A percentile compares a stretch with the other conserved stretches of the same genome.
phyloP scores from a whole-genome alignment of 2,797 vertebrate species.

The Euthynnus affinis region DNA sequence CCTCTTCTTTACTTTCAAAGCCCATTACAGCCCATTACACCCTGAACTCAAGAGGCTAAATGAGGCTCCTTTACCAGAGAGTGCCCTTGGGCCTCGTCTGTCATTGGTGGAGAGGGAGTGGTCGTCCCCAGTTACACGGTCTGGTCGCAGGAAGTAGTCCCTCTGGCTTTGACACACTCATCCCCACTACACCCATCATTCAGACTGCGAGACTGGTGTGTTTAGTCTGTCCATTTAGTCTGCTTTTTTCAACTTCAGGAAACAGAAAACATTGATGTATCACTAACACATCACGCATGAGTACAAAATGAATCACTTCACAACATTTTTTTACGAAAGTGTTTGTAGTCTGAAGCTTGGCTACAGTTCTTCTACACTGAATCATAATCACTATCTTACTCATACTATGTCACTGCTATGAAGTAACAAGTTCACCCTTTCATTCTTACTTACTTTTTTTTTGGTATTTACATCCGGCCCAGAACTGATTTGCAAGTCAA shows the following conservation, averaged over 20 bases:
- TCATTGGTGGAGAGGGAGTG: constrained; percentile 58
- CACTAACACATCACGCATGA: not conserved
- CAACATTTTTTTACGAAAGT: not conserved
- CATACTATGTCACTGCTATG: no score
- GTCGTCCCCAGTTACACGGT: constrained; percentile 49
- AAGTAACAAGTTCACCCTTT: not conserved
- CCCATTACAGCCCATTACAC: constrained; percentile 47
- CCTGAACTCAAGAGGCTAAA: constrained; percentile 57
- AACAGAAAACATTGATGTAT: not conserved
- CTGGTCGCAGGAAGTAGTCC: constrained; percentile 33
- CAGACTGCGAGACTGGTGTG: not conserved
- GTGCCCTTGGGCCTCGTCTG: constrained; percentile 46
- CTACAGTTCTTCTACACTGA: not conserved
- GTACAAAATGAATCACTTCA: not conserved
- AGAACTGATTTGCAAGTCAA: no score
- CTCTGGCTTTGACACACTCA: constrained; percentile 38
- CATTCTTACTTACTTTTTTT: no score
- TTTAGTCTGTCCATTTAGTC: not conserved
- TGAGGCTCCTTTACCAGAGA: constrained; percentile 34
- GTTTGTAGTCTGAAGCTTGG: not conserved
- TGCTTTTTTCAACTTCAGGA: not conserved
- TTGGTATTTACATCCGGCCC: no score
- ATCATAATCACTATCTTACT: not conserved
- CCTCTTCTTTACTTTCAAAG: constrained; percentile 51
- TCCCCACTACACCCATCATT: constrained; percentile 8